These are phyloP conservation scores for Apis cerana DNA, from an alignment of 1,140 invertebrate genomes.

Conservation along the genomic window DNA sequence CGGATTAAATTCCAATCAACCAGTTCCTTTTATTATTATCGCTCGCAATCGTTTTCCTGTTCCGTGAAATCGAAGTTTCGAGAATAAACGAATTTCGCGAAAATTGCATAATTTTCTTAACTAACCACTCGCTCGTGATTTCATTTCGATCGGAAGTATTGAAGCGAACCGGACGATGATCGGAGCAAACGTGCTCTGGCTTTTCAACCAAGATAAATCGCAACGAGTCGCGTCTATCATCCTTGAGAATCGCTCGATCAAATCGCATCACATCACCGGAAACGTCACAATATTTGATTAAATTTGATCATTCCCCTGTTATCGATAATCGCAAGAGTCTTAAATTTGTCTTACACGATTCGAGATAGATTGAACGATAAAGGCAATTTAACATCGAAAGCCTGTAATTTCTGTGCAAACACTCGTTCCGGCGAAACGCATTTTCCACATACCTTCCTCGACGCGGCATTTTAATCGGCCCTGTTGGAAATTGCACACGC, in stretches of 20 bases:
- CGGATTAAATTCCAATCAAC: neutral
- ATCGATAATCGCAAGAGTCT: conserved; percentile 15
- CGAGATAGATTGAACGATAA: neutral
- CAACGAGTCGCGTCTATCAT: neutral
- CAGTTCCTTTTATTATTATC: neutral
- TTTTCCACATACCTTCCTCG: neutral
- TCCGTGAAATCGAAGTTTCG: neutral
- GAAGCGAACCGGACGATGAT: too few relatives aligned
- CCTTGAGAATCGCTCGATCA: neutral
- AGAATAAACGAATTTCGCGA: neutral
- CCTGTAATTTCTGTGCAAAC: conserved; percentile 10
- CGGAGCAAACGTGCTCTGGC: too few relatives aligned
- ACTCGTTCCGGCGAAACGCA: neutral
- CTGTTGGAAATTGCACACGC: neutral
- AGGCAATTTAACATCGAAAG: neutral
- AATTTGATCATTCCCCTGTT: neutral
- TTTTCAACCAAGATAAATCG: too few relatives aligned
- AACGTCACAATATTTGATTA: neutral
- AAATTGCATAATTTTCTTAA: conserved; percentile 17
- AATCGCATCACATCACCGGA: neutral
- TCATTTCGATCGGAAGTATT: neutral
- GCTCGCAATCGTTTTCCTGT: too few relatives aligned
- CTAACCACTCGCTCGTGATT: neutral
- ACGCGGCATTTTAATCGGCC: neutral
- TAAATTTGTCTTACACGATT: conserved; percentile 15